phyloP scores from a whole-genome alignment of 1,140 invertebrate species.

The Vanessa tameamea region DNA sequence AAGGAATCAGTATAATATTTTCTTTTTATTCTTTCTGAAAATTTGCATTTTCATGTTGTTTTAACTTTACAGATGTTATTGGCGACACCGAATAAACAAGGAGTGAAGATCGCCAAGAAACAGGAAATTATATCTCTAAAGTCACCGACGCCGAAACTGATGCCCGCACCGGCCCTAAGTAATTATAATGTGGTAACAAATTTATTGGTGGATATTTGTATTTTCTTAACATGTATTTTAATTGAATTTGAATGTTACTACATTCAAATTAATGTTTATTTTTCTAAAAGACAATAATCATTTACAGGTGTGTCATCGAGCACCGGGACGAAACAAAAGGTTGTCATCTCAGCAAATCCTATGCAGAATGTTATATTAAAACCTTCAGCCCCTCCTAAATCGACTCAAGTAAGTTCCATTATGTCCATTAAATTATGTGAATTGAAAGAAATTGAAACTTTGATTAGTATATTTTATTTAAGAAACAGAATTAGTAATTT shows the following conservation, averaged over 20 bases:
- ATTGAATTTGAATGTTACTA: neutral
- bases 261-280: neutral
- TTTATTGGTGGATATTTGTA: neutral
- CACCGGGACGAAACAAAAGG: slow-evolving; percentile 74
- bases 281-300: slow-evolving; percentile 46
- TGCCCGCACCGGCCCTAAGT: slow-evolving; percentile 83
- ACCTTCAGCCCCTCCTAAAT: slow-evolving; percentile 53
- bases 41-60: neutral
- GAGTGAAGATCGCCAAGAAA: slow-evolving; percentile 52
- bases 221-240: too few relatives aligned
- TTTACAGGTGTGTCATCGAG: slow-evolving; percentile 44
- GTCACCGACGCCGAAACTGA: slow-evolving; percentile 86
- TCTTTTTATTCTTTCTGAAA: too few relatives aligned
- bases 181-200: slow-evolving; percentile 47
- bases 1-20: too few relatives aligned
- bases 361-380: slow-evolving; percentile 81
- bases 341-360: slow-evolving; percentile 82
- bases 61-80: slow-evolving; percentile 57
- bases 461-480: too few relatives aligned
- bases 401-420: slow-evolving; percentile 54
- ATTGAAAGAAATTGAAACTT: too few relatives aligned
- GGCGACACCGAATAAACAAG: slow-evolving; percentile 60
- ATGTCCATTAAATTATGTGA: too few relatives aligned
- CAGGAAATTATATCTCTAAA: slow-evolving; percentile 73
- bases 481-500: neutral